phyloP scores from a whole-genome alignment of 1,140 invertebrate genomes.

The Drosophila littoralis region DNA sequence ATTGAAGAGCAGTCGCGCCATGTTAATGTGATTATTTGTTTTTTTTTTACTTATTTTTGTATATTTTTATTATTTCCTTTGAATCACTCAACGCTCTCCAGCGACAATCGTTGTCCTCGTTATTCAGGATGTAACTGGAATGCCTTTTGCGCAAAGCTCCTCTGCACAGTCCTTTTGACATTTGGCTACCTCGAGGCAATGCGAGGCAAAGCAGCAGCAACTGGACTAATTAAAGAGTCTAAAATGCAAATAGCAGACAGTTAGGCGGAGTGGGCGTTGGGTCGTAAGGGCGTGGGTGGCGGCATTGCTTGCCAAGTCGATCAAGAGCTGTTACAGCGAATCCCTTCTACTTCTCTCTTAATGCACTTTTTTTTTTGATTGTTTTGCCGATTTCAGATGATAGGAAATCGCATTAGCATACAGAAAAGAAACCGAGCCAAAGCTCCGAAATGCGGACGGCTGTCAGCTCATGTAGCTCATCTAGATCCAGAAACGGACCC shows the following conservation, averaged over 20 bases:
- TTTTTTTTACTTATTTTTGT: not conserved
- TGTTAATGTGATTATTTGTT: constrained; percentile 3
- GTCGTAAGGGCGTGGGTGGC: too few species aligned
- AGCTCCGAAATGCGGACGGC: constrained; percentile 23
- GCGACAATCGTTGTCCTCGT: not conserved
- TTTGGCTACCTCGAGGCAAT: constrained; percentile 6
- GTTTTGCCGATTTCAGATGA: not conserved
- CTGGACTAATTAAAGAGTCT: constrained; percentile 27
- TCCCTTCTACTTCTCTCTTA: too few species aligned
- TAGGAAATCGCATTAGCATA: not conserved
- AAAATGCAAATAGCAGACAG: constrained; percentile 26
- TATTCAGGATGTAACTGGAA: not conserved
- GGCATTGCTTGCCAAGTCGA: not conserved
- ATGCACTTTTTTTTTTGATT: not conserved
- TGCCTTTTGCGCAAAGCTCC: not conserved
- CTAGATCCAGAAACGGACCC: not conserved
- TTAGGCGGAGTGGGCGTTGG: not conserved
- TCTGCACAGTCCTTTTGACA: not conserved
- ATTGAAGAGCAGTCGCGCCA: not conserved
- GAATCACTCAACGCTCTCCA: not conserved
- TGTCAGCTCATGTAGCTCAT: constrained; percentile 12
- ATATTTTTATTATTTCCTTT: not conserved
- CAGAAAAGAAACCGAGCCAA: constrained; percentile 17
- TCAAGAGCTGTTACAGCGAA: too few species aligned
- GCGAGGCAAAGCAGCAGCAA: constrained; percentile 11